Evolutionary conservation across 2,888 invertebrate genomes (phyloP).

Genomic region (Dione vanillae): DNA sequence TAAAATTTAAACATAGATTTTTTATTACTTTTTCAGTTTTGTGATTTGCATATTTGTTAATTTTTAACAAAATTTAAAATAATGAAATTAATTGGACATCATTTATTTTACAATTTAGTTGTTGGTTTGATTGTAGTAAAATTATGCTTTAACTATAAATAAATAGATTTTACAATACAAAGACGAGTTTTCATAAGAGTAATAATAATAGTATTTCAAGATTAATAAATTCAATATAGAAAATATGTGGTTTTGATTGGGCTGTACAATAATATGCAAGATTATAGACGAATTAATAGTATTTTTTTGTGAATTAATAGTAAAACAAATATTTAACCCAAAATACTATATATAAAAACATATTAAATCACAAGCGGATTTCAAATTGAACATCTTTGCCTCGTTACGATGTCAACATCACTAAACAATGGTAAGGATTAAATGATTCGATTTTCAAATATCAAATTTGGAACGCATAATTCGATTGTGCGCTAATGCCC

Average conservation of each 20-base stretch:
- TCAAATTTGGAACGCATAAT: slow-evolving; percentile 72
- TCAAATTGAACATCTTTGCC: slow-evolving; percentile 31
- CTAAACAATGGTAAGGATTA: slow-evolving; percentile 62
- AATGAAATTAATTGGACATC: background rate
- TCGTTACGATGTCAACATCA: slow-evolving; percentile 51
- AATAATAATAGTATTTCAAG: too few relatives aligned
- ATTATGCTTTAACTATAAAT: too few relatives aligned
- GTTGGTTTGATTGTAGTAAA: background rate
- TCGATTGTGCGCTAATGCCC: slow-evolving; percentile 76
- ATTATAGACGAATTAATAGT: background rate
- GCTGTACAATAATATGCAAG: background rate
- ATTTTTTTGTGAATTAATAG: background rate
- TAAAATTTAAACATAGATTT: background rate
- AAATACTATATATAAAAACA: background rate
- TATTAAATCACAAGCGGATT: slow-evolving; percentile 10
- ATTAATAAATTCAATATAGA: background rate
- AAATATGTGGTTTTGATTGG: background rate
- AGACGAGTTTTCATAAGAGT: too few relatives aligned
- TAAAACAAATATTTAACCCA: background rate
- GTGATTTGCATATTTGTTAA: background rate
- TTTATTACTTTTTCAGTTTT: background rate
- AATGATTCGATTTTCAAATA: slow-evolving; percentile 75
- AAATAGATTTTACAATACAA: too few relatives aligned
- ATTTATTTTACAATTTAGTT: background rate
- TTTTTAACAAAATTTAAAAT: background rate